A percentile compares a stretch with the other conserved stretches of the same genome.
phyloP scores from a whole-genome alignment of 2,888 invertebrate genomes.

The Smittia sp. region DNA sequence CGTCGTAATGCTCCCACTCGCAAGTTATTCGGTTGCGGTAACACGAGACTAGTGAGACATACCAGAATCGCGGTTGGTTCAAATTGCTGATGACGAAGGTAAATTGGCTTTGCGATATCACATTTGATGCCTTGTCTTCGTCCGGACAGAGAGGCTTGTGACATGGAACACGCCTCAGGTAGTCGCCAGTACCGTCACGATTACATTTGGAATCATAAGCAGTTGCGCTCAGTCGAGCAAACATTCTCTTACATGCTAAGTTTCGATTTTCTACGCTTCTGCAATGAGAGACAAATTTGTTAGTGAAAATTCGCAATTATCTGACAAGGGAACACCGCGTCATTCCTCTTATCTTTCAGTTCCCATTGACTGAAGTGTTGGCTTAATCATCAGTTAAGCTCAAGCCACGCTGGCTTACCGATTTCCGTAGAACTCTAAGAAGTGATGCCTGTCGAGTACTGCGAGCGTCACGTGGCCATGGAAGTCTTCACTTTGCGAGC shows the following conservation, averaged over 20 bases:
- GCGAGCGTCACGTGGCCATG: conserved; percentile 73
- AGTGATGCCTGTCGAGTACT: conserved; percentile 84
- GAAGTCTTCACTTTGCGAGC: conserved; percentile 66
- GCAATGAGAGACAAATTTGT: neutral
- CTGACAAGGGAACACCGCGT: no score
- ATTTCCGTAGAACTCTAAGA: conserved; percentile 86
- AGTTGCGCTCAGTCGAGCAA: conserved; percentile 73
- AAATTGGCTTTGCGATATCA: conserved; percentile 85
- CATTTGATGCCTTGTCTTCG: conserved; percentile 81
- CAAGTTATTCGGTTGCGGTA: conserved; percentile 77
- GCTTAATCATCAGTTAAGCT: neutral
- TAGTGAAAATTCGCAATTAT: neutral
- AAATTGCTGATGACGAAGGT: conserved; percentile 90
- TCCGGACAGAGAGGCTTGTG: conserved; percentile 72
- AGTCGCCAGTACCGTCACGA: conserved; percentile 63
- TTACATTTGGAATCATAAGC: conserved; percentile 85
- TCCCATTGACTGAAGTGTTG: no score
- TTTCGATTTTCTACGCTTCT: conserved; percentile 61
- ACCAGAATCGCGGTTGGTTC: conserved; percentile 93
- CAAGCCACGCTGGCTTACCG: conserved; percentile 49
- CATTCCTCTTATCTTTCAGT: no score
- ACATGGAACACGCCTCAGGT: conserved; percentile 84
- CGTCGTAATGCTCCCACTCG: conserved; percentile 76
- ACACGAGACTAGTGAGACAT: conserved; percentile 91
- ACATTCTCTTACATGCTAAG: conserved; percentile 81